These are phyloP conservation scores for Encarsia formosa DNA, from an alignment of 2,888 invertebrate genomes.

Conservation along the genomic window DNA sequence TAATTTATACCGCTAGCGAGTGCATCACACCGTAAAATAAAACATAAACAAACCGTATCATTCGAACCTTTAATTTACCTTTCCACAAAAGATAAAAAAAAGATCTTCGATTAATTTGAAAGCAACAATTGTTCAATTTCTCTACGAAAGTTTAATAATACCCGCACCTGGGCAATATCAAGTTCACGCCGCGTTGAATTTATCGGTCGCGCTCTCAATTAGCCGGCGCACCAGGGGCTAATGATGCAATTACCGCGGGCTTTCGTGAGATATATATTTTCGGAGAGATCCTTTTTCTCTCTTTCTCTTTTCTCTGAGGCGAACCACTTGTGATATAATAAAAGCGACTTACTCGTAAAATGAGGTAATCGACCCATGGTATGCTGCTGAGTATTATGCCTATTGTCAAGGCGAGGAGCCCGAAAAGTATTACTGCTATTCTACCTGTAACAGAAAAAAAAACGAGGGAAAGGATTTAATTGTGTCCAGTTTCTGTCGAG, in stretches of 20 bases:
- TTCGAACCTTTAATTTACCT: no score
- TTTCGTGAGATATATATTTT: not conserved
- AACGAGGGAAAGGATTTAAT: no score
- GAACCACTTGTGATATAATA: not conserved
- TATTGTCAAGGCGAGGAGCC: conserved; percentile 72
- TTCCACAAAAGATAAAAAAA: no score
- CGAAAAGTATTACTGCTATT: conserved; percentile 73
- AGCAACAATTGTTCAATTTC: no score
- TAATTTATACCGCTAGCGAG: no score
- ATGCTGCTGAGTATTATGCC: conserved; percentile 80
- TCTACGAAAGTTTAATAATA: no score
- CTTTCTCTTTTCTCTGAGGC: not conserved
- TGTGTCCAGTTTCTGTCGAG: no score
- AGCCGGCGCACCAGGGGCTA: not conserved
- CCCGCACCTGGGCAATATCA: conserved; percentile 13
- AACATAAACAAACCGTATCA: no score
- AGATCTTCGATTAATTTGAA: no score
- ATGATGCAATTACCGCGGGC: not conserved
- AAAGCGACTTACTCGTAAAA: conserved; percentile 66
- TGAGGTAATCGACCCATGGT: conserved; percentile 83
- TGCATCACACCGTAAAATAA: no score
- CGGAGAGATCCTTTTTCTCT: not conserved
- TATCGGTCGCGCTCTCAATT: conserved; percentile 19
- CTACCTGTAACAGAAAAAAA: conserved; percentile 80
- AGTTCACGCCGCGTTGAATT: conserved; percentile 22